Evolutionary conservation across 2,888 invertebrate species (phyloP).

Genomic region (Merodon equestris): DNA sequence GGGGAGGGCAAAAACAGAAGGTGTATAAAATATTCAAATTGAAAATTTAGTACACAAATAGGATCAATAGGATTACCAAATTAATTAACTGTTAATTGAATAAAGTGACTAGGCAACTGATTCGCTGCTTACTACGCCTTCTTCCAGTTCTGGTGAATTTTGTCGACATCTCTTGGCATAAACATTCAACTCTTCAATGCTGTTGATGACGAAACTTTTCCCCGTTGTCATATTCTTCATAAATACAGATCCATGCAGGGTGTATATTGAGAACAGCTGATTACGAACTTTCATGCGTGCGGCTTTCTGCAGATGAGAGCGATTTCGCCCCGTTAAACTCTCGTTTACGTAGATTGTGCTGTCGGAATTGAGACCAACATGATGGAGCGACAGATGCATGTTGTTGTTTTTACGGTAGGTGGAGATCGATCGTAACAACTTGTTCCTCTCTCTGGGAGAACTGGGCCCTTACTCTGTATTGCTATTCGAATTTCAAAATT

Average conservation of each 20-base stretch:
- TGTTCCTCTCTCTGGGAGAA: too few relatives aligned
- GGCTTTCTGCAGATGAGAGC: not conserved
- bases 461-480: too few relatives aligned
- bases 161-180: not conserved
- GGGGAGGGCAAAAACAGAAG: too few relatives aligned
- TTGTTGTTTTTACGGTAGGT: conserved; percentile 2
- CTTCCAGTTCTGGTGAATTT: too few relatives aligned
- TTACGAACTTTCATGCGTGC: conserved; percentile 1
- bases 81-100: too few relatives aligned
- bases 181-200: conserved; percentile 1
- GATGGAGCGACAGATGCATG: not conserved
- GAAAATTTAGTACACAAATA: too few relatives aligned
- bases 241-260: conserved; percentile 1
- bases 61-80: too few relatives aligned
- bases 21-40: too few relatives aligned
- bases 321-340: conserved; percentile 2
- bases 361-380: conserved; percentile 2
- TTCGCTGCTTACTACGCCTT: too few relatives aligned
- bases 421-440: not conserved
- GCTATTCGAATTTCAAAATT: too few relatives aligned
- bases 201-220: conserved; percentile 6
- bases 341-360: conserved; percentile 1
- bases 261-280: conserved; percentile 7
- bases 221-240: conserved; percentile 8
- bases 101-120: too few relatives aligned